Evolutionary conservation across 37 sponge, comb jelly and placozoan species (phyloP).

Genomic region (Haliclona indistincta): DNA sequence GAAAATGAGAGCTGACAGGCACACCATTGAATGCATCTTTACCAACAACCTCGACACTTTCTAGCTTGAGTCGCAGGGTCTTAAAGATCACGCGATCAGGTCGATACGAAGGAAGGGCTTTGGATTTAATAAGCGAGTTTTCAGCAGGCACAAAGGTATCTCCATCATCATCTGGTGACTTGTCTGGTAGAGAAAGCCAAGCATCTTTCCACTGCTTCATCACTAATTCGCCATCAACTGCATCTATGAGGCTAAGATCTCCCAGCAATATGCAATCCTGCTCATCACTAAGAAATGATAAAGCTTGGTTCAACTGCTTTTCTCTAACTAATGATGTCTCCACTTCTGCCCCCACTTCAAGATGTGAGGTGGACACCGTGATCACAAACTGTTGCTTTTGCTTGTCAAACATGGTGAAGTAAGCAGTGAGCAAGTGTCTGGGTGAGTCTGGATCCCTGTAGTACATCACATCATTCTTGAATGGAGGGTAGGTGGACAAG

Average conservation of each 20-base stretch:
- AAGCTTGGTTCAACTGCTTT: constrained; percentile 60
- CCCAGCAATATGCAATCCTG: constrained; percentile 62
- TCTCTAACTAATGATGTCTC: constrained; percentile 38
- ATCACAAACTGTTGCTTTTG: constrained; percentile 51
- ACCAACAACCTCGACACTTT: constrained; percentile 65
- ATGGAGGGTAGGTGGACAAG: constrained; percentile 62
- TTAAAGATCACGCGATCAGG: constrained; percentile 67
- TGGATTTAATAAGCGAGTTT: constrained; percentile 64
- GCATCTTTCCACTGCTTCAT: constrained; percentile 64
- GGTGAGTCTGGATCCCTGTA: constrained; percentile 37
- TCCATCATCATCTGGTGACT: constrained; percentile 24
- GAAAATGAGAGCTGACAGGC: constrained; percentile 63
- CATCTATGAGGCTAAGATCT: constrained; percentile 38
- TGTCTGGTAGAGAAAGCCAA: constrained; percentile 48
- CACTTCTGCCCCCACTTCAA: constrained; percentile 32
- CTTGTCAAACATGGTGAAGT: constrained; percentile 75
- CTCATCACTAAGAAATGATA: constrained; percentile 14
- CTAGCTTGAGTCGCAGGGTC: constrained; percentile 53
- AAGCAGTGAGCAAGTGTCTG: constrained; percentile 26
- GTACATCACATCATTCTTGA: not conserved
- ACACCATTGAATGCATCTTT: not conserved
- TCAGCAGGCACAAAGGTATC: constrained; percentile 47
- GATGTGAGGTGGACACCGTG: constrained; percentile 39
- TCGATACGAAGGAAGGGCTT: constrained; percentile 18
- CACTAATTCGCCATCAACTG: constrained; percentile 49